These are phyloP conservation scores for Pemphigus obesinymphae DNA, from an alignment of 1,140 invertebrate genomes.

Conservation along the genomic window DNA sequence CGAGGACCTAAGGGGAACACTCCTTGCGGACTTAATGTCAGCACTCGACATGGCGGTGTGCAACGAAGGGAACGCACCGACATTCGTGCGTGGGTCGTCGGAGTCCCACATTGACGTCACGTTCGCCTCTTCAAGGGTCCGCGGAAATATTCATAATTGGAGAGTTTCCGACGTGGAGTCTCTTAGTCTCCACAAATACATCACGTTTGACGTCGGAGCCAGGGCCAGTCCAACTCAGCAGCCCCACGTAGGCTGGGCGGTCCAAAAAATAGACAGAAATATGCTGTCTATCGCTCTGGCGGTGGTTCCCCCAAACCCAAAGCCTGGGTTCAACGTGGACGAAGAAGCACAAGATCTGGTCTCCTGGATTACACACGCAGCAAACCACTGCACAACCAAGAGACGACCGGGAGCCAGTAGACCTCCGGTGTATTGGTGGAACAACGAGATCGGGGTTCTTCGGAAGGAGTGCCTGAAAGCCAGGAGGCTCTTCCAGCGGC, in stretches of 20 bases:
- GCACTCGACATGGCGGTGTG: background rate
- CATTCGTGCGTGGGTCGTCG: background rate
- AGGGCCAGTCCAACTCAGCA: background rate
- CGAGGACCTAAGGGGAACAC: too few relatives aligned
- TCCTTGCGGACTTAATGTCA: background rate
- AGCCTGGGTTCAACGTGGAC: background rate
- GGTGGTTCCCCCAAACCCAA: background rate
- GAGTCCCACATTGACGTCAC: slow-evolving; percentile 8
- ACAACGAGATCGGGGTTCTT: background rate
- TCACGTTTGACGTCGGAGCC: background rate
- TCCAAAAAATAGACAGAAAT: background rate
- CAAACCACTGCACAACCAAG: background rate
- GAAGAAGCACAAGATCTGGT: background rate
- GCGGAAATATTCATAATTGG: background rate
- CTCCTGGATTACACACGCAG: background rate
- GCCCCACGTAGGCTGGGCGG: background rate
- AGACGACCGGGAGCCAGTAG: too few relatives aligned
- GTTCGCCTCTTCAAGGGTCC: background rate
- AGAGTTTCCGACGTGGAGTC: background rate
- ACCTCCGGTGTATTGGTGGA: background rate
- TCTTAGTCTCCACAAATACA: background rate
- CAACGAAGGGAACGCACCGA: background rate
- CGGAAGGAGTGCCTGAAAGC: background rate
- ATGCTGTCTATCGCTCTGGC: background rate
- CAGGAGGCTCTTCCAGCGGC: background rate